A percentile compares a stretch with the other conserved stretches of the same genome.
These are phyloP conservation scores for Thysanoteuthis rhombus DNA, from an alignment of 2,888 invertebrate species.

Conservation along the genomic window DNA sequence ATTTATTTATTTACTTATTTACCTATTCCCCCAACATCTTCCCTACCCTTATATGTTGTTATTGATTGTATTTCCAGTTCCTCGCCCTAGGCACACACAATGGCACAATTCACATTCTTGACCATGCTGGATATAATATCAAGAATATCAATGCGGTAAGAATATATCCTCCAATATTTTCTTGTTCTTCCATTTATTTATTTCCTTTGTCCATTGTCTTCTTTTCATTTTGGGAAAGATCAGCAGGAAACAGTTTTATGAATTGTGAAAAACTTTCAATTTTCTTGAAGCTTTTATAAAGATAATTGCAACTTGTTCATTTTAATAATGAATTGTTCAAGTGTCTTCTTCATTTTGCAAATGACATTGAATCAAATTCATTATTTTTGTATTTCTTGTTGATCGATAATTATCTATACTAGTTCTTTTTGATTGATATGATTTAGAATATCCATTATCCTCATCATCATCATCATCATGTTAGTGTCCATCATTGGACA, in stretches of 20 bases:
- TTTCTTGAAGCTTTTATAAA: not conserved
- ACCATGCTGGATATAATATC: slow-evolving; percentile 89
- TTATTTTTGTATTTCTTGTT: no score
- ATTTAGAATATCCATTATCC: no score
- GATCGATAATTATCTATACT: no score
- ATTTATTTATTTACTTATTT: not conserved
- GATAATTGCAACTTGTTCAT: not conserved
- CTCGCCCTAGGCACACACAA: slow-evolving; percentile 91
- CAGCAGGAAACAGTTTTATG: not conserved
- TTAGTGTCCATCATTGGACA: no score
- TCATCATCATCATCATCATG: no score
- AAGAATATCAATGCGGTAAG: slow-evolving; percentile 76
- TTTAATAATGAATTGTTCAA: not conserved
- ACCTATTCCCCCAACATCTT: not conserved
- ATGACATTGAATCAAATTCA: no score
- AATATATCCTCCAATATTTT: not conserved
- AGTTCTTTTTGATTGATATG: no score
- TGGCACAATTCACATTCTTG: slow-evolving; percentile 88
- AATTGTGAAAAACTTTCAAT: not conserved
- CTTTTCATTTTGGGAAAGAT: not conserved
- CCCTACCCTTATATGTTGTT: not conserved
- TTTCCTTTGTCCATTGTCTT: not conserved
- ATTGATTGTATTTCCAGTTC: slow-evolving; percentile 74
- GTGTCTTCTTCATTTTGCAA: not conserved
- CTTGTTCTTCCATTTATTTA: not conserved